A percentile compares a stretch with the other conserved stretches of the same genome.
These are phyloP conservation scores for Halocynthia roretzi DNA, from an alignment of 23 tunicate species.

Conservation along the genomic window DNA sequence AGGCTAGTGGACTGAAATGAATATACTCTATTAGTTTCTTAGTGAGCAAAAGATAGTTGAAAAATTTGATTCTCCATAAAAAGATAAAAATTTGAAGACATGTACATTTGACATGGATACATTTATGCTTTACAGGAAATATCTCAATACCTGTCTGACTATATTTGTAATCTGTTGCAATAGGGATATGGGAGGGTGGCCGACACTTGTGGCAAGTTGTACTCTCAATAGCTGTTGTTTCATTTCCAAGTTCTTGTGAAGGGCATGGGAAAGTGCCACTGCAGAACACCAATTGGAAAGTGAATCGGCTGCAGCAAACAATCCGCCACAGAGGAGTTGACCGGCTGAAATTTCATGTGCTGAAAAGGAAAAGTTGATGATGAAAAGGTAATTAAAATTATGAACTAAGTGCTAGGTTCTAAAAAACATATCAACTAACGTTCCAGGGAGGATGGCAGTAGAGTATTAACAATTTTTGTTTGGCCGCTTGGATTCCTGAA, in stretches of 20 bases:
- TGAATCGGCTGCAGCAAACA: conserved; percentile 84
- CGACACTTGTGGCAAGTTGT: conserved; percentile 79
- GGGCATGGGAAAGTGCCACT: conserved; percentile 81
- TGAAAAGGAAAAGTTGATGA: not conserved
- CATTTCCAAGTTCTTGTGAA: conserved; percentile 42
- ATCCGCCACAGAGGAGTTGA: conserved; percentile 84
- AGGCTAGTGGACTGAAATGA: conserved; percentile 28
- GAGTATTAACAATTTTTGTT: conserved; percentile 54
- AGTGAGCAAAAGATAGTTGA: not conserved
- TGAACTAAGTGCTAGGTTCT: no score
- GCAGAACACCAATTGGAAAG: conserved; percentile 94
- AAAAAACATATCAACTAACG: conserved; percentile 21
- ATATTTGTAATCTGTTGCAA: conserved; percentile 71
- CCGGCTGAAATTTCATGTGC: conserved; percentile 87
- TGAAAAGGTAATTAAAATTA: no score
- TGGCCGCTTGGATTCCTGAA: conserved; percentile 60
- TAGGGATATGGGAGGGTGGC: conserved; percentile 65
- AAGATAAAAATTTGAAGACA: no score
- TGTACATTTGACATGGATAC: no score
- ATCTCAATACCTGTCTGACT: conserved; percentile 31
- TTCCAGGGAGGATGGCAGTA: conserved; percentile 79
- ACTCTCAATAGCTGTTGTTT: conserved; percentile 72
- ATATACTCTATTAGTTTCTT: not conserved
- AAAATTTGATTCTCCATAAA: not conserved
- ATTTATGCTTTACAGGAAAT: no score